Evolutionary conservation across 2,888 invertebrate genomes (phyloP), one percentile per base, ranked within the genome.

Genomic region (Drosophila mercatorum): DNA sequence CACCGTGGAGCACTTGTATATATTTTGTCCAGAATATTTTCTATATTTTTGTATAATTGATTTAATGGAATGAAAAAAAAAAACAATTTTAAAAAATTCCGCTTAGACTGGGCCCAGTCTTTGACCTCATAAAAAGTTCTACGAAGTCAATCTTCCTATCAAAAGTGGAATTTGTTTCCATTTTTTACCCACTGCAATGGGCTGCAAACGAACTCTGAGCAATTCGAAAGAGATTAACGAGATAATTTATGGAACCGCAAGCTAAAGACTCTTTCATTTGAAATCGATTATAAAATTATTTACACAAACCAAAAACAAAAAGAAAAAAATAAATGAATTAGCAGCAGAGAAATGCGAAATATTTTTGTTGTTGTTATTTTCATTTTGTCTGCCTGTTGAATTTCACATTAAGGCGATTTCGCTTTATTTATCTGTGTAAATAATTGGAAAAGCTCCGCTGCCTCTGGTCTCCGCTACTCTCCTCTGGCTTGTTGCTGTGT

Each of bases 381-480:
- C 34, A 51, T 51, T 43, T 56, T 60, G 46, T 62, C 70, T 56
- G 76, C 62, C 76, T 75, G 83, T 78, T 82, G 66, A 75, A 78
- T 63, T 78, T 80, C 65, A 60, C 75, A 83, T 86, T 80, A 68
- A 78, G 56, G 58, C 58, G 68, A 75, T 86, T 78, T 72, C 63
- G 77, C 77, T 68, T 71, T 71, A 59, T 80, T 82, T 85, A 70
- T 83, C 69, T 64, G 71, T 65, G 69, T 80, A 80, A 81, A 81
- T 82, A 80, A 82, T 80, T 76, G 77, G 77, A 81, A 80, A 81
- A 70, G 53, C 59, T n/a, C n/a, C 47, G 60, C 47, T 44, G 60
- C 44, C 17, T 4, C 36, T 12, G 17, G 22, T 6, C 17, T 31
- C 2, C 26, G 14, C 40, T 26, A 0, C 10, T 5, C 26, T 53